phyloP scores from a whole-genome alignment of 2,888 invertebrate species.

The Abrostola tripartita region DNA sequence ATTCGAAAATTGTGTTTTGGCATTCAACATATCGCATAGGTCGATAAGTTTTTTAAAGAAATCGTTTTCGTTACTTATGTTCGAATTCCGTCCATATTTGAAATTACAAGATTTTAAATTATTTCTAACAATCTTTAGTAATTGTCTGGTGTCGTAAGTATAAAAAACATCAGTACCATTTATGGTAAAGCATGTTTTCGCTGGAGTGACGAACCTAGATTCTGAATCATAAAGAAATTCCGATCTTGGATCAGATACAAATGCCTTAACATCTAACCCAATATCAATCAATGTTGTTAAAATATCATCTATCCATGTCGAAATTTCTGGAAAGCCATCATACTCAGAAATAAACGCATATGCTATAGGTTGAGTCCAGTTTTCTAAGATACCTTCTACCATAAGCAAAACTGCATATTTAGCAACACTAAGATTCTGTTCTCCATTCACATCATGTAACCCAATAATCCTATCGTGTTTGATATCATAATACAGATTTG shows the following conservation, averaged over 20 bases:
- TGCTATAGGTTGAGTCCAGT: slow-evolving; percentile 58
- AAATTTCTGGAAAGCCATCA: slow-evolving; percentile 47
- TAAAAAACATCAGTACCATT: slow-evolving; percentile 54
- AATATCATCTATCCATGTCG: slow-evolving; percentile 56
- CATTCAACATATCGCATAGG: slow-evolving; percentile 53
- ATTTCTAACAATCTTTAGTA: slow-evolving; percentile 47
- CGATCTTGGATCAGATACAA: slow-evolving; percentile 52
- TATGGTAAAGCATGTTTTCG: slow-evolving; percentile 51
- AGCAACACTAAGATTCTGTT: slow-evolving; percentile 48
- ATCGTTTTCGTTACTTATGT: slow-evolving; percentile 41
- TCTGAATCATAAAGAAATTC: slow-evolving; percentile 52
- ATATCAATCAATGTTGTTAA: slow-evolving; percentile 48
- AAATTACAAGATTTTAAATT: slow-evolving; percentile 53
- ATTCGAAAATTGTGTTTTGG: slow-evolving; percentile 29
- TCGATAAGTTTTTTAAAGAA: slow-evolving; percentile 51
- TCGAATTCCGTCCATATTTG: slow-evolving; percentile 39
- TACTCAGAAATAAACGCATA: slow-evolving; percentile 54
- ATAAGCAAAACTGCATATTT: slow-evolving; percentile 55
- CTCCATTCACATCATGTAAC: slow-evolving; percentile 57
- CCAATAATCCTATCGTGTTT: slow-evolving; percentile 57
- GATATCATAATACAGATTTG: slow-evolving; percentile 53
- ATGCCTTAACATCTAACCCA: slow-evolving; percentile 54
- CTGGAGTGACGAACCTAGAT: slow-evolving; percentile 44
- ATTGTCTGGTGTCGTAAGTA: slow-evolving; percentile 47
- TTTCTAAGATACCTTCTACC: slow-evolving; percentile 54